phyloP scores from a whole-genome alignment of 2,888 invertebrate species.

The Pecten maximus region DNA sequence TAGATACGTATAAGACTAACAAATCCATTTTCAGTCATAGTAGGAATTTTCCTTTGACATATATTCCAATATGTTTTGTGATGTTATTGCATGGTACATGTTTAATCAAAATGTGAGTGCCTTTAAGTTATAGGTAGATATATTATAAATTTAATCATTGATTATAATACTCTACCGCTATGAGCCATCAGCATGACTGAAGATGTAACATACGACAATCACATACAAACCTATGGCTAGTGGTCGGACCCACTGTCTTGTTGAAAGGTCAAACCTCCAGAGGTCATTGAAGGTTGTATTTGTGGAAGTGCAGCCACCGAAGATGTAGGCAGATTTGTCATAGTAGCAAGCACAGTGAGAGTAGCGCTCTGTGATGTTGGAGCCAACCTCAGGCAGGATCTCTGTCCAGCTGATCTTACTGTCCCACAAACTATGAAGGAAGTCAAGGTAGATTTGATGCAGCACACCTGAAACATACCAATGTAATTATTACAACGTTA shows the following conservation, averaged over 20 bases:
- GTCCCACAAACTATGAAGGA: slow-evolving; percentile 87
- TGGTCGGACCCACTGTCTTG: slow-evolving; percentile 89
- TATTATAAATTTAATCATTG: too few relatives aligned
- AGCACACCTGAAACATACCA: slow-evolving; percentile 92
- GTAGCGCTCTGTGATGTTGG: slow-evolving; percentile 94
- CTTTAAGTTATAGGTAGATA: too few relatives aligned
- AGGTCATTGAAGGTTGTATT: slow-evolving; percentile 98
- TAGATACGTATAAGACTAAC: too few relatives aligned
- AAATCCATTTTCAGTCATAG: too few relatives aligned
- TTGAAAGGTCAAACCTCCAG: slow-evolving; percentile 95
- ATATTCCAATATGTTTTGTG: too few relatives aligned
- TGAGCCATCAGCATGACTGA: too few relatives aligned
- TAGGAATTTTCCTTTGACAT: too few relatives aligned
- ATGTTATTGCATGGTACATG: too few relatives aligned
- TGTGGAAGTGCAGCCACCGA: slow-evolving; percentile 97
- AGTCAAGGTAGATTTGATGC: slow-evolving; percentile 88
- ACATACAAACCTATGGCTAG: slow-evolving; percentile 79
- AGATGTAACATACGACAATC: background rate
- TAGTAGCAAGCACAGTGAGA: slow-evolving; percentile 92
- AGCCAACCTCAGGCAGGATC: slow-evolving; percentile 82
- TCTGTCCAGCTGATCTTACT: slow-evolving; percentile 69
- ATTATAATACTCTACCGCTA: too few relatives aligned
- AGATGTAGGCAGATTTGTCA: slow-evolving; percentile 89
- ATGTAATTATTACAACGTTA: too few relatives aligned
- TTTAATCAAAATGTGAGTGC: too few relatives aligned